A percentile compares a stretch with the other conserved stretches of the same genome.
Conservation (phyloP, 2,113 vertebrate species). For the Colinus virginianus region DNA sequence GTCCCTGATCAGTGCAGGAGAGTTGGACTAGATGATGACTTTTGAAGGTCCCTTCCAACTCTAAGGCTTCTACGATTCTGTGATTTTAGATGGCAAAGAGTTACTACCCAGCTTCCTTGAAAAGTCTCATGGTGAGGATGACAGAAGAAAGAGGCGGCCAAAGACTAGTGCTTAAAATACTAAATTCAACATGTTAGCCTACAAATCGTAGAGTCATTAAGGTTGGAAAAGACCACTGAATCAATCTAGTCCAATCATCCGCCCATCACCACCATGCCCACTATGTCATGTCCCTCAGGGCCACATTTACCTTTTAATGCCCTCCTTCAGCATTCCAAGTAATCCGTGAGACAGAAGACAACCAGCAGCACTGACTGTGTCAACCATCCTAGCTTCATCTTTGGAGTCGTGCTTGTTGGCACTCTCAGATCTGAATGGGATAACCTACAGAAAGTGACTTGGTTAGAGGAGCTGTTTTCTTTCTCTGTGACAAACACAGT, state of each 20-base stretch:
- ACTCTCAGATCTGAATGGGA: neutral
- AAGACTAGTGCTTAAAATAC: neutral
- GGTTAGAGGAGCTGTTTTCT: neutral
- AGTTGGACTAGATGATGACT: too few species aligned
- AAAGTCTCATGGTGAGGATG: neutral
- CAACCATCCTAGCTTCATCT: neutral
- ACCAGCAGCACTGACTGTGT: rapidly evolving
- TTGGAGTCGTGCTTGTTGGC: neutral
- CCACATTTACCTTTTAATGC: too few species aligned
- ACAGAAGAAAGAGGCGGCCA: neutral
- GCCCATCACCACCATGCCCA: too few species aligned
- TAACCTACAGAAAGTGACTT: neutral
- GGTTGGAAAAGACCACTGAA: too few species aligned
- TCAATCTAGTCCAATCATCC: too few species aligned
- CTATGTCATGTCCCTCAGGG: too few species aligned
- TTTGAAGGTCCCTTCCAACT: too few species aligned
- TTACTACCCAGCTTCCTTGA: neutral
- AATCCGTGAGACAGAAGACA: neutral
- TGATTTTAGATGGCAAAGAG: neutral
- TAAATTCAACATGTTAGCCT: neutral
- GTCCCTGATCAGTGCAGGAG: too few species aligned
- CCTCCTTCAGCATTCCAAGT: neutral
- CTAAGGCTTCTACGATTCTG: too few species aligned
- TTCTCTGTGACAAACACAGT: neutral
- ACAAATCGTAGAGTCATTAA: neutral